Base-by-base conservation (phyloP, 1,140 invertebrate species). In the Apis dorsata region DNA sequence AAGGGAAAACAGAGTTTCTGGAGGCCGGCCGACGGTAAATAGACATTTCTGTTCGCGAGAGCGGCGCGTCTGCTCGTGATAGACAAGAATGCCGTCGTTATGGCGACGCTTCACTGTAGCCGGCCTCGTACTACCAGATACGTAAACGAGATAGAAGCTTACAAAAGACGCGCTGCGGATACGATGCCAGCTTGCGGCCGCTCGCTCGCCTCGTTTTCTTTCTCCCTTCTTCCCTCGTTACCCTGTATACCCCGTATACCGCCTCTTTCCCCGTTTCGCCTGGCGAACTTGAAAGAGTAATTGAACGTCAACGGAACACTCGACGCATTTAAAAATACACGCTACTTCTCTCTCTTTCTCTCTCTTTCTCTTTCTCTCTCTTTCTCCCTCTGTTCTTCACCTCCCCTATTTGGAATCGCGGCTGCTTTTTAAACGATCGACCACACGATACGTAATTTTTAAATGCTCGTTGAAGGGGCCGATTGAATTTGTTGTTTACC, bases 231-330 rank as follows among this genome's bases (percentile, higher is more conserved):
- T 75, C 71, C 72, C 57, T 7, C 13, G 12, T 28, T 10, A 5
- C 19, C 21, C 12, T 34, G 3, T 34, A 34, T 34, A 8, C 21
- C 66, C 68, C 24, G 24, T 24, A 0, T 24, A 44, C 34, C 34
- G 2, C 2, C 34, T 44, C 5, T 44, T 44, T 44, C 3, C 49
- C 1, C 68, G 83, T 86, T 83, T 84, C 71, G 86, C 87, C 87
- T 89, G 81, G 83, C 86, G 90, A 91, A 92, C 88, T 92, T 92
- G 90, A 87, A 89, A 90, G 88, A 88, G 88, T 91, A 91, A 91
- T 92, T 93, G 91, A 91, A 91, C 90, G 87, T 92, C 90, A 91
- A 91, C 90, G 87, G 80, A 86, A 85, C 75, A 66, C 85, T 89
- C 89, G 72, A 83, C 83, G 85, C 84, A 87, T 91, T 91, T 89